Conservation (phyloP, 2,888 invertebrate species). For the Aleiodes leptofemur region DNA sequence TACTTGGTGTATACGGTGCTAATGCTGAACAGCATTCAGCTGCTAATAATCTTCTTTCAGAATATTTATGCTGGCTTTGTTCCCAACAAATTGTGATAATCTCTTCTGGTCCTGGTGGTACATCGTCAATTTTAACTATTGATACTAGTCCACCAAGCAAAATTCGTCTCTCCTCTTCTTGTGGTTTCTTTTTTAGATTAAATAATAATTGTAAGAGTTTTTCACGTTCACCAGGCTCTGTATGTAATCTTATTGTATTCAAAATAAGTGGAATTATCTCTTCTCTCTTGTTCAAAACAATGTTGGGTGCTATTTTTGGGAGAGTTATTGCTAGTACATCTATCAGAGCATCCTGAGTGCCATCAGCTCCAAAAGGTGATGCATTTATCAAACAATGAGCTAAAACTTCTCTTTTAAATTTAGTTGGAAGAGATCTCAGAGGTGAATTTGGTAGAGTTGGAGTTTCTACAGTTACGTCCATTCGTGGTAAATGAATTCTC, state of each 20-base stretch:
- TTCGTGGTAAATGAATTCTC: conserved; percentile 70
- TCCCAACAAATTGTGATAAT: conserved; percentile 85
- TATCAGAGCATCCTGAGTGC: conserved; percentile 74
- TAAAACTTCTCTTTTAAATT: conserved; percentile 78
- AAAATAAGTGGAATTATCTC: conserved; percentile 82
- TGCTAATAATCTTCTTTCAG: conserved; percentile 81
- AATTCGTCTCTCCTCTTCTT: conserved; percentile 80
- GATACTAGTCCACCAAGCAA: conserved; percentile 77
- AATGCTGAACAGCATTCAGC: conserved; percentile 83
- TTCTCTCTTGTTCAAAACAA: conserved; percentile 82
- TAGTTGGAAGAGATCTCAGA: conserved; percentile 75
- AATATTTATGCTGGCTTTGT: conserved; percentile 82
- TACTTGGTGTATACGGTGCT: conserved; percentile 81
- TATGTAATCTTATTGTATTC: conserved; percentile 79
- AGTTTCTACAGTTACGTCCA: conserved; percentile 62
- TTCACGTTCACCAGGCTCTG: conserved; percentile 79
- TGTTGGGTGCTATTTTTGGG: conserved; percentile 82
- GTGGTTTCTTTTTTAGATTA: conserved; percentile 84
- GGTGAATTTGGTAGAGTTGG: conserved; percentile 55
- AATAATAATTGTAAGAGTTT: conserved; percentile 81
- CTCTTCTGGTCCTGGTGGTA: conserved; percentile 80
- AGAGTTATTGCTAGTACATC: conserved; percentile 78
- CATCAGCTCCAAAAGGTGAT: conserved; percentile 68
- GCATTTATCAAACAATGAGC: conserved; percentile 75
- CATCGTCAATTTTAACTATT: conserved; percentile 76